Evolutionary conservation across 2,113 vertebrate species (phyloP).

Genomic region (Lontra canadensis): DNA sequence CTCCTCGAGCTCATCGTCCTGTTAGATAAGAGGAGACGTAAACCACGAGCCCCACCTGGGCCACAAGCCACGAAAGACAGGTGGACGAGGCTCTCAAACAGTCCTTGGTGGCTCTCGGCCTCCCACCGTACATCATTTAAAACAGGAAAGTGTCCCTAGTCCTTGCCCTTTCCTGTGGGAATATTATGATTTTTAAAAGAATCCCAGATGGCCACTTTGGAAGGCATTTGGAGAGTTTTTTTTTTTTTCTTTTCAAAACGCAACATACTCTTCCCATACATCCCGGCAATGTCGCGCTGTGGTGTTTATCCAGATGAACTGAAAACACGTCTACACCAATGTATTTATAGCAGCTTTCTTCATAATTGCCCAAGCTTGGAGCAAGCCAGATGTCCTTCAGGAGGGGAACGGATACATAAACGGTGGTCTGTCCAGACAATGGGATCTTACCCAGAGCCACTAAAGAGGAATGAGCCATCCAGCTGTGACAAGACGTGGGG

Average conservation of each 20-base stretch:
- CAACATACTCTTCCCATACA: background rate
- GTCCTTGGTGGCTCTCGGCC: background rate
- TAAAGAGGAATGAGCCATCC: background rate
- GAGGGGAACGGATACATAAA: background rate
- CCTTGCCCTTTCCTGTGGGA: background rate
- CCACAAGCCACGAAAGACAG: background rate
- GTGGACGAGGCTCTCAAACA: background rate
- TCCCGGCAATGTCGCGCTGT: no score
- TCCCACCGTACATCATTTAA: background rate
- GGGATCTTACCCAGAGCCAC: background rate
- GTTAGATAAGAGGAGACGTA: background rate
- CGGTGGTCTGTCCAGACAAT: rapidly evolving
- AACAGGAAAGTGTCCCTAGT: background rate
- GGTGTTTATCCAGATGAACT: background rate
- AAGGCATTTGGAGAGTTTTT: background rate
- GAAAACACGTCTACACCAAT: background rate
- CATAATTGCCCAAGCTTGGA: background rate
- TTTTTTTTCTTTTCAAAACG: background rate
- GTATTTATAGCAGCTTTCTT: background rate
- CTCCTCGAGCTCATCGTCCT: no score
- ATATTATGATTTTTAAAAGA: background rate
- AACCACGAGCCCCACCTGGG: background rate
- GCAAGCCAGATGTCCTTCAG: background rate
- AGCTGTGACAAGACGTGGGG: background rate
- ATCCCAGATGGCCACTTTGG: background rate